Base-by-base conservation (phyloP, 1,140 invertebrate genomes). In the Macrobrachium nipponense region DNA sequence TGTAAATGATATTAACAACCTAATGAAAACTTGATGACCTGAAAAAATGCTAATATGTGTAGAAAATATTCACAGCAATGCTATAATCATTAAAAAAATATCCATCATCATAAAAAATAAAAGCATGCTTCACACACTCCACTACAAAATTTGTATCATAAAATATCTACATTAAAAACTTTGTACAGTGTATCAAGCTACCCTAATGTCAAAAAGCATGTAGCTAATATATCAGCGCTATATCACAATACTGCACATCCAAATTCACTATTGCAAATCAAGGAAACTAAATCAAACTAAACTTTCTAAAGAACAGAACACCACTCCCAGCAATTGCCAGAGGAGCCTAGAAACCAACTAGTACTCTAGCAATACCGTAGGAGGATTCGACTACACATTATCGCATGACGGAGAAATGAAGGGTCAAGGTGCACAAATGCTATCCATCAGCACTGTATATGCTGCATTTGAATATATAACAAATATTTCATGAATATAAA, bases 261-360 rank as follows among this genome's bases (percentile, higher is more conserved):
- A 66, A 80, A 2, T 51, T 51, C 51, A 51, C 51, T 62, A 80
- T 60, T 20, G 60, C 62, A 80, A 80, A 80, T 62, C 62, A 18
- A 80, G 62, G 78, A 80, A 80, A 66, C n/a, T 23, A 62, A 12
- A 78, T 14, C 62, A 64, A 15, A 80, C 23, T 18, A 64, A 70
- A 27, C 20, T 43, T 27, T 27, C 23, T 70, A 66, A 80, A 80
- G 12, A 77, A 80, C 17, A 62, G 36, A 36, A 80, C 62, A 80
- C 78, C 78, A 80, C 78, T 62, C 44, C 78, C 78, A 80, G 60
- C 60, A 36, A 44, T 44, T 64, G 78, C 23, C 62, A 80, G 78
- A 51, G 78, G 62, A 66, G 23, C 78, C 58, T 68, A 62, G 78
- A 80, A 62, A 62, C 27, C 36, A 36, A 80, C 61, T 66, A 80